Conservation (phyloP, 2,797 vertebrate species). For the Danio albolineatus region DNA sequence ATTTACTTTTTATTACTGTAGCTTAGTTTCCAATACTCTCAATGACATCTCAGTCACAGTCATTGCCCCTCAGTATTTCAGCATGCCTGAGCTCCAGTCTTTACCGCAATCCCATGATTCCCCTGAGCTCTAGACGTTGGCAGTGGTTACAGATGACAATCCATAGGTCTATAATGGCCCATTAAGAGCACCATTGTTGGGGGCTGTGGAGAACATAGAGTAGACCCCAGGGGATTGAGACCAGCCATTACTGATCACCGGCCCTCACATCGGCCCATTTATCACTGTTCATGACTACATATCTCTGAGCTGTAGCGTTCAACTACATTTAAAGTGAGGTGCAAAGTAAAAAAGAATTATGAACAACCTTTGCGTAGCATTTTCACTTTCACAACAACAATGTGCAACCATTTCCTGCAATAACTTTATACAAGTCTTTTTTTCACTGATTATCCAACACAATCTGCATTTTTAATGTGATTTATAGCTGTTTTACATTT, state of each 20-base stretch:
- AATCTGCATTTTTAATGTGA: not conserved
- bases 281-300: conserved; percentile 29
- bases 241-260: conserved; percentile 44
- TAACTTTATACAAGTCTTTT: not conserved
- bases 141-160: conserved; percentile 35
- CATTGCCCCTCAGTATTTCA: conserved; percentile 10
- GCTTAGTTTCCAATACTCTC: not conserved
- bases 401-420: not conserved
- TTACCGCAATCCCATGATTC: conserved; percentile 24
- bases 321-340: not conserved
- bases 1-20: too few species aligned
- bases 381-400: not conserved
- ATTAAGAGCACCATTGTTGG: conserved; percentile 51
- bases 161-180: conserved; percentile 54
- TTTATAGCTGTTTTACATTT: not conserved
- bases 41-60: not conserved
- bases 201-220: conserved; percentile 25
- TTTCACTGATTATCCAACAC: not conserved
- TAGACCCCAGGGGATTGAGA: conserved; percentile 22
- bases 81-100: conserved; percentile 19
- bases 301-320: not conserved
- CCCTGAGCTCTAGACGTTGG: conserved; percentile 22
- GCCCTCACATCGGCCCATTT: conserved; percentile 33
- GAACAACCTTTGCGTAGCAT: not conserved
- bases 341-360: not conserved